phyloP scores from a whole-genome alignment of 1,140 invertebrate genomes.

The Plectus sambesii region DNA sequence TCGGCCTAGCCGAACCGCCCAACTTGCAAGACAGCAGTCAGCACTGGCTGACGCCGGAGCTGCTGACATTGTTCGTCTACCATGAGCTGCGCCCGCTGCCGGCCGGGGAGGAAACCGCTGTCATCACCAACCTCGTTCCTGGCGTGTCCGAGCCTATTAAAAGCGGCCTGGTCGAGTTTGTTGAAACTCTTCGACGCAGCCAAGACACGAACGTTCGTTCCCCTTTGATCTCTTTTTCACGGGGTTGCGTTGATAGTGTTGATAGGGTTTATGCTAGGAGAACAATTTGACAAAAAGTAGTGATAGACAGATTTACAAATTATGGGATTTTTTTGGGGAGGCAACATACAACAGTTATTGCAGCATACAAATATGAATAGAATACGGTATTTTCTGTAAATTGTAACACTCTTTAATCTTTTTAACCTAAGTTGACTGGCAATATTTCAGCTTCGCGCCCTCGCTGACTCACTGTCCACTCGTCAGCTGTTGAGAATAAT shows the following conservation, averaged over 20 bases:
- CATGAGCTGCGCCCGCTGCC: constrained; percentile 71
- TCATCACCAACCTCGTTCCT: constrained; percentile 56
- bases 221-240: too few species aligned
- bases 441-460: constrained; percentile 58
- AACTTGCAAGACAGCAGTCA: constrained; percentile 49
- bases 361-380: too few species aligned
- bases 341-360: too few species aligned
- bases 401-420: too few species aligned
- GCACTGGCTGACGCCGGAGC: constrained; percentile 81
- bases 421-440: too few species aligned
- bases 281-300: not conserved
- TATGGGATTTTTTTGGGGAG: constrained; percentile 11
- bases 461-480: constrained; percentile 72
- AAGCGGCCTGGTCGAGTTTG: constrained; percentile 61
- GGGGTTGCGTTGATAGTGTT: constrained; percentile 3
- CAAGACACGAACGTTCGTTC: too few species aligned
- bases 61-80: constrained; percentile 77
- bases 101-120: constrained; percentile 65
- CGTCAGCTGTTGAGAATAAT: constrained; percentile 72
- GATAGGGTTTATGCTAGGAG: too few species aligned
- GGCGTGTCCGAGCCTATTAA: constrained; percentile 49
- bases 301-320: constrained; percentile 12
- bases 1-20: constrained; percentile 76
- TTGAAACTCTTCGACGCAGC: constrained; percentile 64
- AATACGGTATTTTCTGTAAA: too few species aligned